These are phyloP conservation scores for Panopea generosa DNA, from an alignment of 2,888 invertebrate genomes.

Conservation along the genomic window DNA sequence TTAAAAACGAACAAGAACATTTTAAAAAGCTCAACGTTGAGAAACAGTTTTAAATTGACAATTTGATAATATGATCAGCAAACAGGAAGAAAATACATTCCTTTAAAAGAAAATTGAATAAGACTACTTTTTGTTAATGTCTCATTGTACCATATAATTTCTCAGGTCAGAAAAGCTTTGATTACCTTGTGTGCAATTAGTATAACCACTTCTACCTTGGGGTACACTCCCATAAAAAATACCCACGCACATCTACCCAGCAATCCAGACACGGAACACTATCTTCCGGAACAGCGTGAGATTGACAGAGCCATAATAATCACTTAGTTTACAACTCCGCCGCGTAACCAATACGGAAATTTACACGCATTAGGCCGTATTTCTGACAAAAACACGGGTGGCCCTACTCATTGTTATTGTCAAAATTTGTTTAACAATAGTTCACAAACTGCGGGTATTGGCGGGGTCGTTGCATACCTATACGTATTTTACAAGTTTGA, in stretches of 20 bases:
- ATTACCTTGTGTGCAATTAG: no score
- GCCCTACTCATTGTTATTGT: constrained; percentile 56
- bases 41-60: no score
- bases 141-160: no score
- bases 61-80: no score
- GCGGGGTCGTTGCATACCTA: constrained; percentile 46
- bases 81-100: no score
- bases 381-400: constrained; percentile 59
- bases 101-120: no score
- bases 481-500: constrained; percentile 36
- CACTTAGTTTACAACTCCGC: constrained; percentile 31
- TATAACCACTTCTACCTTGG: no score
- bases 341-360: constrained; percentile 49
- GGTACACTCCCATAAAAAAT: no score
- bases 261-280: constrained; percentile 6
- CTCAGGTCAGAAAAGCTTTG: no score
- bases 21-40: no score
- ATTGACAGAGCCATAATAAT: constrained; percentile 33
- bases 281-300: constrained; percentile 28
- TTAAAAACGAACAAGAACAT: no score
- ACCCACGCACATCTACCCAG: constrained; percentile 4
- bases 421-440: constrained; percentile 59
- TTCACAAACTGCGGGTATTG: constrained; percentile 30
- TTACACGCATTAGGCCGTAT: constrained; percentile 57
- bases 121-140: no score